phyloP scores from a whole-genome alignment of 1,140 invertebrate genomes.

The Drosophila novamexicana region DNA sequence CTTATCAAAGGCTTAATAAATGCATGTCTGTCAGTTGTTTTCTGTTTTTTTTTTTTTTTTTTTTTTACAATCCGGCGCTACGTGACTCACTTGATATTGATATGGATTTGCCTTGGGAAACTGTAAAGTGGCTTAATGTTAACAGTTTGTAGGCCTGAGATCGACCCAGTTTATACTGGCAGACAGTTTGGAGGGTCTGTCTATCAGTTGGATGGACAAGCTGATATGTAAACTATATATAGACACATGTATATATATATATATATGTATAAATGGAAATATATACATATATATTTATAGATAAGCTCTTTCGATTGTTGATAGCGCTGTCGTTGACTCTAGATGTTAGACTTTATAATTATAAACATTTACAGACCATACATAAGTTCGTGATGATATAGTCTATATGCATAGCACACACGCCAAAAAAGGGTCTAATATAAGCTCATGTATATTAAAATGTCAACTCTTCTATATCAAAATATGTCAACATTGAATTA shows the following conservation, averaged over 20 bases:
- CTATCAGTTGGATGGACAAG: slow-evolving; percentile 27
- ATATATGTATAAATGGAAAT: background rate
- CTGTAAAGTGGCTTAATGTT: slow-evolving; percentile 17
- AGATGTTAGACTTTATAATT: slow-evolving; percentile 22
- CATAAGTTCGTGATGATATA: slow-evolving; percentile 7
- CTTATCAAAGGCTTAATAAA: background rate
- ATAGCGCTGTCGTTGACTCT: slow-evolving; percentile 33
- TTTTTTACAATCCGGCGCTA: slow-evolving; percentile 7
- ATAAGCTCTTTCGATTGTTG: slow-evolving; percentile 38
- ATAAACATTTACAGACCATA: slow-evolving; percentile 11
- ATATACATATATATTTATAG: slow-evolving; percentile 15
- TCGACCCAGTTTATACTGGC: slow-evolving; percentile 63
- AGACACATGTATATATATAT: slow-evolving; percentile 6
- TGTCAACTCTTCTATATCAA: background rate
- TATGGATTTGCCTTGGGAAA: background rate
- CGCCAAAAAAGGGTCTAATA: background rate
- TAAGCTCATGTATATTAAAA: background rate
- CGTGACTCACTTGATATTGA: slow-evolving; percentile 35
- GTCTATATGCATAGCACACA: background rate
- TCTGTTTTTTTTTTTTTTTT: background rate
- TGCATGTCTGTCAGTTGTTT: background rate
- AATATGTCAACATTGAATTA: background rate
- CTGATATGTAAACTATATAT: slow-evolving; percentile 8
- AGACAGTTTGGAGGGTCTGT: slow-evolving; percentile 53
- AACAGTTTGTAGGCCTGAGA: slow-evolving; percentile 21